These are phyloP conservation scores for Rhadina sibilatrix DNA, from an alignment of 2,113 vertebrate genomes.

Conservation along the genomic window DNA sequence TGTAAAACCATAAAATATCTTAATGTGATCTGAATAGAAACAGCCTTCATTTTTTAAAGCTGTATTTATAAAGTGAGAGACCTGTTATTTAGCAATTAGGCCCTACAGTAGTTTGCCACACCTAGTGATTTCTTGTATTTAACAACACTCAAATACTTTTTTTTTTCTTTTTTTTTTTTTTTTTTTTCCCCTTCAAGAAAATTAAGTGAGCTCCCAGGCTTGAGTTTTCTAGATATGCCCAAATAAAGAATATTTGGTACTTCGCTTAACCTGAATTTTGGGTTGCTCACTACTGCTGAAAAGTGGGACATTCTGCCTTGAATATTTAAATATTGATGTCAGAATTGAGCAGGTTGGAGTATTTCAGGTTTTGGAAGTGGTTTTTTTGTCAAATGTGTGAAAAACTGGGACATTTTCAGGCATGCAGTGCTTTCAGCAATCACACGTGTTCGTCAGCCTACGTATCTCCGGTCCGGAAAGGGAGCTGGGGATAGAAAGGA, in stretches of 20 bases:
- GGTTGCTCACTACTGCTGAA: neutral
- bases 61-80: neutral
- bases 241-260: neutral
- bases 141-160: neutral
- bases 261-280: neutral
- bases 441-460: constrained; percentile 33
- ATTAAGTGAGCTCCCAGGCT: neutral
- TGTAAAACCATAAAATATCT: neutral
- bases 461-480: neutral
- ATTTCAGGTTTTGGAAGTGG: constrained; percentile 36
- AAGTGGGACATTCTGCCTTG: constrained; percentile 33
- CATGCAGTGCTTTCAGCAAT: neutral
- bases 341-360: constrained; percentile 47
- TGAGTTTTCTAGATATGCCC: neutral
- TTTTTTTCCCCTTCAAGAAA: neutral
- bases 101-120: neutral
- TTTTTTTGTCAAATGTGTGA: constrained; percentile 47
- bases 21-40: neutral
- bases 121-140: neutral
- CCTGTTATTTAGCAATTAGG: neutral
- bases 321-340: constrained; percentile 53
- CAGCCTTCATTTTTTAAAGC: neutral
- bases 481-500: neutral
- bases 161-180: neutral
- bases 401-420: constrained; percentile 50